A percentile compares a stretch with the other conserved stretches of the same genome.
Conservation (phyloP, 2,888 invertebrate species). For the Myathropa florea region DNA sequence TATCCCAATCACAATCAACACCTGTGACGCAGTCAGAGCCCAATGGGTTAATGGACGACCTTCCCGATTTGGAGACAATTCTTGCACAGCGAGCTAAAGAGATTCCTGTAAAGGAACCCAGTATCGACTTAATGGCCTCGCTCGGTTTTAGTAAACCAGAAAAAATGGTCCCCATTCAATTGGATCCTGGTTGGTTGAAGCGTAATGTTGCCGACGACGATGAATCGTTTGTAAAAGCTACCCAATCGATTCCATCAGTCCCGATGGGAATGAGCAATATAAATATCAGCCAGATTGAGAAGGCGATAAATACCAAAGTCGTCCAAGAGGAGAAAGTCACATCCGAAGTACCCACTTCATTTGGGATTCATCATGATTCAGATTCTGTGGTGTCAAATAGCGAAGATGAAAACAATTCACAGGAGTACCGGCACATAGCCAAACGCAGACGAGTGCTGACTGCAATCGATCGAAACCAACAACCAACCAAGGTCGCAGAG, state of each 20-base stretch:
- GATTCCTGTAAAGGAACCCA: constrained; percentile 28
- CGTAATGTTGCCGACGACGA: constrained; percentile 73
- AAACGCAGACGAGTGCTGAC: constrained; percentile 82
- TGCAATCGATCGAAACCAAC: constrained; percentile 38
- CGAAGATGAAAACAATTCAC: constrained; percentile 83
- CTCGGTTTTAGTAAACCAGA: constrained; percentile 57
- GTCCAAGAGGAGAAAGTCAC: background rate
- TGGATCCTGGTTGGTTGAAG: constrained; percentile 84
- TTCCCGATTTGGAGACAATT: constrained; percentile 80
- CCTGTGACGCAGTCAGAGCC: constrained; percentile 36
- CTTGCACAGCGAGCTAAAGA: constrained; percentile 77
- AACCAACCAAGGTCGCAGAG: background rate
- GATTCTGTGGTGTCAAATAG: constrained; percentile 87
- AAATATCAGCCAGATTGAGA: constrained; percentile 74
- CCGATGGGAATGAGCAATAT: constrained; percentile 76
- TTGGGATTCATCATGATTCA: constrained; percentile 81
- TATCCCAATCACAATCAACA: constrained; percentile 14
- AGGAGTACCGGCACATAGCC: constrained; percentile 83
- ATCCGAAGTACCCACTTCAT: background rate
- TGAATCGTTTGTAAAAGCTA: background rate
- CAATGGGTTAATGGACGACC: constrained; percentile 60
- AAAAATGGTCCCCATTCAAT: constrained; percentile 68
- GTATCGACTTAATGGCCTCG: constrained; percentile 47
- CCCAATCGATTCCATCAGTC: background rate
- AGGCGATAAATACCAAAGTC: background rate